Evolutionary conservation across 2,797 vertebrate genomes (phyloP), one percentile per base, ranked within the genome.

Genomic region (Galagoides demidoff): DNA sequence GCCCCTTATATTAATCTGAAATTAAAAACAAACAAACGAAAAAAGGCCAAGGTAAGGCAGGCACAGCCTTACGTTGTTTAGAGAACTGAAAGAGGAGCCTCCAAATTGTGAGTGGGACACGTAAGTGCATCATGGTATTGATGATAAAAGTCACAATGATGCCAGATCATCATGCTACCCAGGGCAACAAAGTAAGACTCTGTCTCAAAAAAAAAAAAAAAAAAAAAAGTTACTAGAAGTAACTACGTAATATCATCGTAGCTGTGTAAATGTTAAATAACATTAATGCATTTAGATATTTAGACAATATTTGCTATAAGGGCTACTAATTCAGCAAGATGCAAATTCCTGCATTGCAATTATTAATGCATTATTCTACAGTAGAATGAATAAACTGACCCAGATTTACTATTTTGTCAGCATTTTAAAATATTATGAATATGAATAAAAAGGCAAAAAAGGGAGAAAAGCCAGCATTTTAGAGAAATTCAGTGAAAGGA

Each of bases 401-500:
- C 19, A 20, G 76, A 20, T 49, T 71, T 88, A 52, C 23, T 57
- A 5, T 63, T 79, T 94, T 29, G 89, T 25, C 17, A 64, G 25
- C 31, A n/a, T 49, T 90, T 95, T 95, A 64, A 93, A 63, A 61
- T 55, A 19, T 37, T 87, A 27, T 25, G 59, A 74, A 19, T 87
- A 27, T 25, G 59, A 76, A 19, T 64, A 37, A 68, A 95, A 89
- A 89, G 59, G 7, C 5, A 31, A 82, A 84, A 64, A 64, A 63
- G 59, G 29, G 68, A 14, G 29, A 37, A 57, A 45, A 5, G 0
- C 11, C 68, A 89, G 34, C 3, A 45, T 89, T 93, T 78, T 34
- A 39, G 31, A 31, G 61, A 64, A 82, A 78, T 78, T 95, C 9
- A 59, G 29, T 71, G 20, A 57, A 74, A 92, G 70, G 10, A 57